A percentile compares a stretch with the other conserved stretches of the same genome.
Evolutionary conservation across 2,888 invertebrate genomes (phyloP).

Genomic region (Dysmachus trigonus): DNA sequence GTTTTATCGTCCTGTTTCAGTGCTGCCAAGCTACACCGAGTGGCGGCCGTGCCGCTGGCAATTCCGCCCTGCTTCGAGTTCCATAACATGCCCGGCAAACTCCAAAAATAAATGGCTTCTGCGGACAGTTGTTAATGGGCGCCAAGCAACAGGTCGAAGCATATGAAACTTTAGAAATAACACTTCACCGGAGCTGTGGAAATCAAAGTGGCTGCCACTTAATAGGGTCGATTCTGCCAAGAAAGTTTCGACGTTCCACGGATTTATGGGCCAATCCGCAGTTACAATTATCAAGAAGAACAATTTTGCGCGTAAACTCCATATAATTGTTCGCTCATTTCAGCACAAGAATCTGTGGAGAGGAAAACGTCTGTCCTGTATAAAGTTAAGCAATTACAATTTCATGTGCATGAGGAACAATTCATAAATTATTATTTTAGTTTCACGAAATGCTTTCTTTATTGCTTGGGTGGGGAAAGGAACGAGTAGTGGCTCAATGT

Average conservation of each 20-base stretch:
- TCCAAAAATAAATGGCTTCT: slow-evolving; percentile 38
- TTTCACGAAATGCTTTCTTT: no score
- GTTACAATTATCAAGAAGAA: not conserved
- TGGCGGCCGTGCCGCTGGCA: not conserved
- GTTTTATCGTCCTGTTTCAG: slow-evolving; percentile 24
- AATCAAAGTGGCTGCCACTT: not conserved
- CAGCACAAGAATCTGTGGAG: not conserved
- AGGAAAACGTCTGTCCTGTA: not conserved
- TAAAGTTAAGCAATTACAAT: not conserved
- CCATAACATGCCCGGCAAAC: not conserved
- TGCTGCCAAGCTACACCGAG: not conserved
- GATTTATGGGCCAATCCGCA: not conserved
- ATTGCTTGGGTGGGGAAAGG: no score
- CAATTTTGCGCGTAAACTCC: not conserved
- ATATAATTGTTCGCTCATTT: not conserved
- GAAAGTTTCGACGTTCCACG: not conserved
- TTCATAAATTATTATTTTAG: not conserved
- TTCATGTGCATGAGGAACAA: not conserved
- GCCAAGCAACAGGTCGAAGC: slow-evolving; percentile 11
- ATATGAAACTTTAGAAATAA: slow-evolving; percentile 5
- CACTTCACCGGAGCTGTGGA: not conserved
- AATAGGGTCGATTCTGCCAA: not conserved
- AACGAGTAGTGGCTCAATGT: no score
- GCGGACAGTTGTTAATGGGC: slow-evolving; percentile 28
- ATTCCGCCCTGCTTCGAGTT: not conserved